Evolutionary conservation across 1,140 invertebrate species (phyloP).

Genomic region (Heterodera schachtii): DNA sequence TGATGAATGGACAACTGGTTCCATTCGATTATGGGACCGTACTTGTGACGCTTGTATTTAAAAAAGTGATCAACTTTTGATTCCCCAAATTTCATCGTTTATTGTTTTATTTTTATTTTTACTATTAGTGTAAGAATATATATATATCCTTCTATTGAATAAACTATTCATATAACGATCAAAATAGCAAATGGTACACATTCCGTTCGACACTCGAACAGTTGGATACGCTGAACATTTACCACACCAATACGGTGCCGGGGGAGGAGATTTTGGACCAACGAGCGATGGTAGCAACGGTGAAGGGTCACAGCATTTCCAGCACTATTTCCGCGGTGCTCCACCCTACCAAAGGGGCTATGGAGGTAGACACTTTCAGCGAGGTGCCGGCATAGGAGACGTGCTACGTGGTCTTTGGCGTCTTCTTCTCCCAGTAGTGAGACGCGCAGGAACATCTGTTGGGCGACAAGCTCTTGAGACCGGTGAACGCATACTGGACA

Average conservation of each 20-base stretch:
- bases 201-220: conserved; percentile 22
- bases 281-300: background rate
- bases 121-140: background rate
- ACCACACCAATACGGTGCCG: background rate
- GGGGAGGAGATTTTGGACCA: background rate
- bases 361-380: background rate
- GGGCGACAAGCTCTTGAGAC: conserved; percentile 5
- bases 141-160: background rate
- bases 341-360: conserved; percentile 27
- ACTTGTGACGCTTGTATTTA: conserved; percentile 30
- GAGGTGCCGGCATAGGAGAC: conserved; percentile 20
- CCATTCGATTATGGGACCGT: conserved; percentile 24
- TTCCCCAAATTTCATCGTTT: background rate
- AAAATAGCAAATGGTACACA: conserved; percentile 19
- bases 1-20: conserved; percentile 17
- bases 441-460: background rate
- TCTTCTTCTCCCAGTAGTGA: conserved; percentile 8
- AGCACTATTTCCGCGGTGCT: conserved; percentile 16
- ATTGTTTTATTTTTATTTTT: background rate
- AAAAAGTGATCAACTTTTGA: conserved; percentile 25
- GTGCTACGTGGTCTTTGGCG: conserved; percentile 21
- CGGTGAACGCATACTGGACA: conserved; percentile 7
- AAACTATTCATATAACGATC: background rate
- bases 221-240: conserved; percentile 11
- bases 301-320: background rate